These are phyloP conservation scores for Heliconius charithonia DNA, from an alignment of 2,888 invertebrate genomes.

Conservation along the genomic window DNA sequence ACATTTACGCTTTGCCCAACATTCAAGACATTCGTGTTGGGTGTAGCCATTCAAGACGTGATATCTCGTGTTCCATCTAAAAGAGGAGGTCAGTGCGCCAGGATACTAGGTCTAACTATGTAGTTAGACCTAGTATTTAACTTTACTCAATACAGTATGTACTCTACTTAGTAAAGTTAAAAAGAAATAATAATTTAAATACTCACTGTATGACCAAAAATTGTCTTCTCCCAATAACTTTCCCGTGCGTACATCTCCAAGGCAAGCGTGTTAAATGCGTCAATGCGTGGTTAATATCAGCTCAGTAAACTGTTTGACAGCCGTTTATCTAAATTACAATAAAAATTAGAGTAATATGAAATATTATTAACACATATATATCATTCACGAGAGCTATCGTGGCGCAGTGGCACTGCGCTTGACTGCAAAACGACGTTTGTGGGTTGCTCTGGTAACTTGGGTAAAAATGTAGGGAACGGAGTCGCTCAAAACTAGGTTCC, in stretches of 20 bases:
- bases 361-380: background rate
- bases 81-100: too few species aligned
- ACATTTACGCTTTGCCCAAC: background rate
- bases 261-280: conserved; percentile 12
- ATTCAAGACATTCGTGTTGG: too few species aligned
- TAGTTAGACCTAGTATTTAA: too few species aligned
- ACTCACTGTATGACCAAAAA: conserved; percentile 14
- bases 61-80: background rate
- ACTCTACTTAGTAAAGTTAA: too few species aligned
- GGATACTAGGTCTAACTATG: too few species aligned
- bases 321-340: conserved; percentile 12
- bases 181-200: background rate
- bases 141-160: too few species aligned
- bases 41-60: background rate
- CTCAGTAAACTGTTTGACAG: background rate
- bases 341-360: conserved; percentile 1
- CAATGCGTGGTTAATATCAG: background rate
- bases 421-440: background rate
- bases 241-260: conserved; percentile 7
- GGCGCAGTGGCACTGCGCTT: background rate
- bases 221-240: background rate
- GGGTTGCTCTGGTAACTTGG: too few species aligned
- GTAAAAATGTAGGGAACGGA: too few species aligned
- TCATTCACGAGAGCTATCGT: background rate
- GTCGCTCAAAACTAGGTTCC: too few species aligned